phyloP scores from a whole-genome alignment of 1,140 invertebrate genomes.

The Homarus americanus region DNA sequence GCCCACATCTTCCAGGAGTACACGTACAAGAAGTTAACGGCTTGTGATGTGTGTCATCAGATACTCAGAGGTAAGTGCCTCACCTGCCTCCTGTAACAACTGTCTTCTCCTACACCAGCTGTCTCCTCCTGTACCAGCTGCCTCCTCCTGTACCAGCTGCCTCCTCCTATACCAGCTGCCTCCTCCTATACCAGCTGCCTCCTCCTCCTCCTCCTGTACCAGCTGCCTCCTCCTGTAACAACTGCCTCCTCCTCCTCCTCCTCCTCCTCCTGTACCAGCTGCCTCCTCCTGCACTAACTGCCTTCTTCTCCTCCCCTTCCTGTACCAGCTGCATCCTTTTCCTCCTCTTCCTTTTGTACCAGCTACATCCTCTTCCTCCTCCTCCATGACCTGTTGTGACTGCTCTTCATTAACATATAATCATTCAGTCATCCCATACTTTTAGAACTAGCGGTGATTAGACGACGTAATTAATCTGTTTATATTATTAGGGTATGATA shows the following conservation, averaged over 20 bases:
- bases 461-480: too few relatives aligned
- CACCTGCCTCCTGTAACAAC: not conserved
- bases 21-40: conserved; percentile 96
- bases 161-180: not conserved
- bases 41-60: conserved; percentile 95
- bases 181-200: not conserved
- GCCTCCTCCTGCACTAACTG: not conserved
- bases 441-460: too few relatives aligned
- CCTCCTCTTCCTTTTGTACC: not conserved
- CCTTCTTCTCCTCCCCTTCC: not conserved
- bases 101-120: not conserved
- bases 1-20: conserved; percentile 93
- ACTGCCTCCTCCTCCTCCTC: not conserved
- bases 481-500: too few relatives aligned
- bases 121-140: not conserved
- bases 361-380: not conserved
- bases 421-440: not conserved
- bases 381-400: not conserved
- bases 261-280: not conserved
- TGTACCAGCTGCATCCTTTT: not conserved
- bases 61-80: conserved; percentile 86
- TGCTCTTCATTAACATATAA: not conserved
- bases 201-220: not conserved
- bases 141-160: not conserved
- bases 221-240: not conserved